A percentile compares a stretch with the other conserved stretches of the same genome.
phyloP scores from a whole-genome alignment of 2,113 vertebrate genomes.

The Proterorhinus semilunaris region DNA sequence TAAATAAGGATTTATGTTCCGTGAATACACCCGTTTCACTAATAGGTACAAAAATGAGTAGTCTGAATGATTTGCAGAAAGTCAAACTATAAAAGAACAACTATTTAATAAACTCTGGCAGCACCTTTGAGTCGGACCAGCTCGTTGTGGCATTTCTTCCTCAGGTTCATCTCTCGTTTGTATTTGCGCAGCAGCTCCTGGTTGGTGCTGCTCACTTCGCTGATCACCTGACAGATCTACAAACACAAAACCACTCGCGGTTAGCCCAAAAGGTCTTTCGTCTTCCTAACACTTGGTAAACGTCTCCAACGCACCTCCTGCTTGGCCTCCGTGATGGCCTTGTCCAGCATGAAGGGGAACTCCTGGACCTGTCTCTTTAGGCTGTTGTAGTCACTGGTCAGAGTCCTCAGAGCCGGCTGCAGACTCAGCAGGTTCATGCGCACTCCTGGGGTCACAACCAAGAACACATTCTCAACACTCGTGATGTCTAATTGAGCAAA shows the following conservation, averaged over 20 bases:
- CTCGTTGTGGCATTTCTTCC: conserved; percentile 97
- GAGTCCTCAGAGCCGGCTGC: conserved; percentile 90
- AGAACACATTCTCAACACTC: neutral
- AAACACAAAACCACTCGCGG: conserved; percentile 3
- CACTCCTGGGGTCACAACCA: conserved; percentile 77
- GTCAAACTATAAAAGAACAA: too few species aligned
- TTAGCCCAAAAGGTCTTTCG: neutral
- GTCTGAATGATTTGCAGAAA: too few species aligned
- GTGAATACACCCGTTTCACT: too few species aligned
- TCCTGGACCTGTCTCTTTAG: conserved; percentile 93
- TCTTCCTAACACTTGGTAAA: neutral
- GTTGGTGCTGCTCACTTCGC: conserved; percentile 87
- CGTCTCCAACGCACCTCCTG: conserved; percentile 79
- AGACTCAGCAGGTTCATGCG: conserved; percentile 89
- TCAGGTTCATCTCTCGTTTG: conserved; percentile 91
- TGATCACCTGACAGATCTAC: conserved; percentile 90
- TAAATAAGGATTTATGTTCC: too few species aligned
- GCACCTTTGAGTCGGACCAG: conserved; percentile 89
- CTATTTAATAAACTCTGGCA: too few species aligned
- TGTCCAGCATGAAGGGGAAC: conserved; percentile 90
- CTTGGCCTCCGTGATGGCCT: conserved; percentile 83
- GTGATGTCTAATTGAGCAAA: too few species aligned
- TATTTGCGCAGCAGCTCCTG: conserved; percentile 92
- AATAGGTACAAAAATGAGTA: too few species aligned
- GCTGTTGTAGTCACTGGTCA: conserved; percentile 91